Conservation (phyloP, 1,140 invertebrate genomes). For the Drosophila aff. region DNA sequence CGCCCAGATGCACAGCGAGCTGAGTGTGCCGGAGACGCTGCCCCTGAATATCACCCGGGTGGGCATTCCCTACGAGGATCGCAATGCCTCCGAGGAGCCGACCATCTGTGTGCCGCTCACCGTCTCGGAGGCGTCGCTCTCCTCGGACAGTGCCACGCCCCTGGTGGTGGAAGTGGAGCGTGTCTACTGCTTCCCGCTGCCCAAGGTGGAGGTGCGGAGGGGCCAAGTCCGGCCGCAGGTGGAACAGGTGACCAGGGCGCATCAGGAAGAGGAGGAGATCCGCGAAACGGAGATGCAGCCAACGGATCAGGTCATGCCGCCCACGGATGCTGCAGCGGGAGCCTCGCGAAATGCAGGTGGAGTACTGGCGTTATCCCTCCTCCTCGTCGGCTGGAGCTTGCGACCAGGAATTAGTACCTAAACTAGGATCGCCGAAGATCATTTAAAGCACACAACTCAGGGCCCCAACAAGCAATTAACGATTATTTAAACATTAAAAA, state of each 20-base stretch:
- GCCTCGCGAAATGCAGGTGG: neutral
- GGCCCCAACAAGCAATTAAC: slow-evolving; percentile 50
- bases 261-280: slow-evolving; percentile 15
- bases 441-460: slow-evolving; percentile 62
- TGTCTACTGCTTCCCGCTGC: slow-evolving; percentile 77
- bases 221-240: slow-evolving; percentile 44
- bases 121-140: slow-evolving; percentile 53
- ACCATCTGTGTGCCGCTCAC: slow-evolving; percentile 78
- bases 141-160: slow-evolving; percentile 46
- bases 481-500: slow-evolving; percentile 56
- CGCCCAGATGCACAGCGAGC: slow-evolving; percentile 64
- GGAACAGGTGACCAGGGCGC: slow-evolving; percentile 21
- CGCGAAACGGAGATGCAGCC: slow-evolving; percentile 25
- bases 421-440: slow-evolving; percentile 30
- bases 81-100: slow-evolving; percentile 69
- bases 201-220: slow-evolving; percentile 64
- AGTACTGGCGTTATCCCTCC: neutral
- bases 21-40: slow-evolving; percentile 64
- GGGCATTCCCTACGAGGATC: slow-evolving; percentile 73
- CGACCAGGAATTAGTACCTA: slow-evolving; percentile 13
- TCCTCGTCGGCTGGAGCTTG: slow-evolving; percentile 10
- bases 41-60: slow-evolving; percentile 75
- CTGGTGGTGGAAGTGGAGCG: slow-evolving; percentile 71
- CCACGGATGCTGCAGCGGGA: slow-evolving; percentile 18
- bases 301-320: slow-evolving; percentile 22